These are phyloP conservation scores for Gobionotothen gibberifrons DNA, from an alignment of 2,797 vertebrate species.

Conservation along the genomic window DNA sequence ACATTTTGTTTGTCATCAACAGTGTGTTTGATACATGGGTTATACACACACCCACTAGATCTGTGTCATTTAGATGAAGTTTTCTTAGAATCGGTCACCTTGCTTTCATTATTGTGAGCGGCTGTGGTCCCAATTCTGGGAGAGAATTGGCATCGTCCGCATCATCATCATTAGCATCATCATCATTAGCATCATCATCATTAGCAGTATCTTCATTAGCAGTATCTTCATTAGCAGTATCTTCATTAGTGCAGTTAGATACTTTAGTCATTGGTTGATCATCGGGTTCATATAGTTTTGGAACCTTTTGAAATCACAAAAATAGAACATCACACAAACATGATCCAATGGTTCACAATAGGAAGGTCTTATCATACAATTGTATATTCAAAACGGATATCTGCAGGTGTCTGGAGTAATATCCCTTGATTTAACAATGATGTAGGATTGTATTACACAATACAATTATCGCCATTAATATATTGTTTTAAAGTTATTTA, in stretches of 20 bases:
- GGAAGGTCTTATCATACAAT: background rate
- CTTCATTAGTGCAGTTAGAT: conserved; percentile 47
- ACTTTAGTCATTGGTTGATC: conserved; percentile 65
- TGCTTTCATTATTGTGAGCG: conserved; percentile 89
- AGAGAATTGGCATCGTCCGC: conserved; percentile 33
- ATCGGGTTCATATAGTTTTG: conserved; percentile 66
- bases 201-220: conserved; percentile 35
- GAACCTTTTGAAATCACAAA: conserved; percentile 73
- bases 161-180: conserved; percentile 21
- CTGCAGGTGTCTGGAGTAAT: background rate
- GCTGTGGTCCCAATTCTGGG: conserved; percentile 71
- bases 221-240: background rate
- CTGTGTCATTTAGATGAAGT: background rate
- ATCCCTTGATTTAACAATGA: background rate
- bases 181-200: conserved; percentile 14
- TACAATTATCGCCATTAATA: background rate
- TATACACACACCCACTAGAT: background rate
- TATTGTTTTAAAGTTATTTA: too few relatives aligned
- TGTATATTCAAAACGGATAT: background rate
- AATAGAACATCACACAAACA: conserved; percentile 4
- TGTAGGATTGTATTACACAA: background rate
- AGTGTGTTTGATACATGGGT: background rate
- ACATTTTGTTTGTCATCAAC: background rate
- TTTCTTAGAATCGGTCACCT: conserved; percentile 80
- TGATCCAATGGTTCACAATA: background rate